These are phyloP conservation scores for Lasioglossum figueresi DNA, from an alignment of 2,888 invertebrate species.

Conservation along the genomic window DNA sequence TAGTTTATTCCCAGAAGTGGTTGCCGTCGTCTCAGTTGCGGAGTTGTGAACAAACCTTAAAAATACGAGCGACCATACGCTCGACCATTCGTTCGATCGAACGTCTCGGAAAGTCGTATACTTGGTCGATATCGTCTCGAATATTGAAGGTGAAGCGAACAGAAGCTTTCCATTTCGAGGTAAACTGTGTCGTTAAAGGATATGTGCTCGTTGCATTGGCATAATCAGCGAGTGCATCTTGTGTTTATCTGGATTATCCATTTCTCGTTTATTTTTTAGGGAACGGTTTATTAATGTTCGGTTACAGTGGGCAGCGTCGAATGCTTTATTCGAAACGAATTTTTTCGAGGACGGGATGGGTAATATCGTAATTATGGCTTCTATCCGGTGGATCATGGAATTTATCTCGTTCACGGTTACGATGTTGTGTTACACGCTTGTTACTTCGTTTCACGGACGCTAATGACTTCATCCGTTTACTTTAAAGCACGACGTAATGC, in stretches of 20 bases:
- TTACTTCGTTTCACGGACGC: constrained; percentile 3
- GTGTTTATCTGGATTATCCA: not conserved
- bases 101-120: not conserved
- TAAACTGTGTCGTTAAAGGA: not conserved
- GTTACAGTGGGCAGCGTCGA: not conserved
- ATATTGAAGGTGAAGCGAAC: not conserved
- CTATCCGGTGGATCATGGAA: not conserved
- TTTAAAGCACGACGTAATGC: not conserved
- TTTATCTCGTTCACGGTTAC: not conserved
- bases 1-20: not conserved
- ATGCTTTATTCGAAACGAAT: too few relatives aligned
- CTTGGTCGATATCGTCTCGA: not conserved
- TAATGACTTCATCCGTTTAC: constrained; percentile 21
- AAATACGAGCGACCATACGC: not conserved
- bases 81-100: not conserved
- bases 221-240: not conserved
- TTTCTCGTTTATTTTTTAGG: not conserved
- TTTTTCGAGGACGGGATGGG: not conserved
- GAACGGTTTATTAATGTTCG: not conserved
- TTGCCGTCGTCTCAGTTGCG: not conserved
- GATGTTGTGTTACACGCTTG: not conserved
- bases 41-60: not conserved
- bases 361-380: not conserved
- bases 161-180: not conserved
- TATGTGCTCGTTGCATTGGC: not conserved